phyloP scores from a whole-genome alignment of 2,113 vertebrate species.

The Rhabdornis inornatus region DNA sequence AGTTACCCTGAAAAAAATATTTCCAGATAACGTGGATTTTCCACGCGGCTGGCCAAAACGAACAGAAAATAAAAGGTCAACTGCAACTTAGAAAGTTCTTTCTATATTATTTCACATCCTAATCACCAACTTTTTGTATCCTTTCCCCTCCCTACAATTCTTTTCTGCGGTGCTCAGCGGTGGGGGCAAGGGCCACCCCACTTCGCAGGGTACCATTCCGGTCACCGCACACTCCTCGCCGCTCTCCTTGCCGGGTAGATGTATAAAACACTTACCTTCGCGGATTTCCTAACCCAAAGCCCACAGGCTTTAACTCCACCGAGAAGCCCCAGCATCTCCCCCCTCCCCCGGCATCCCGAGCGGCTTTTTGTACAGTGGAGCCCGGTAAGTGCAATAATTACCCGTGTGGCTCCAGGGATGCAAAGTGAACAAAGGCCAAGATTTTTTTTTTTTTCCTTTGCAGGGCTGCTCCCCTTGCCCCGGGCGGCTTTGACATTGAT shows the following conservation, averaged over 20 bases:
- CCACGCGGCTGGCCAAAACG: slow-evolving; percentile 1
- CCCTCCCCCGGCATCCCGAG: neutral
- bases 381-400: slow-evolving; percentile 68
- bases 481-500: slow-evolving; percentile 98
- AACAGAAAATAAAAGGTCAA: slow-evolving; percentile 20
- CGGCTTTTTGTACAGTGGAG: neutral
- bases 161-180: neutral
- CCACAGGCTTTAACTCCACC: neutral
- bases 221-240: neutral
- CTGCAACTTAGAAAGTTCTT: neutral
- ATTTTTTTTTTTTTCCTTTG: neutral
- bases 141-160: neutral
- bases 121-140: neutral
- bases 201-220: neutral
- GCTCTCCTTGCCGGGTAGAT: neutral
- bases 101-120: neutral
- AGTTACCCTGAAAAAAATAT: neutral
- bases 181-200: neutral
- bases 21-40: slow-evolving; percentile 40
- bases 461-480: slow-evolving; percentile 58
- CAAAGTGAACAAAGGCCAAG: slow-evolving; percentile 81
- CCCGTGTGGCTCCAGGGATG: slow-evolving; percentile 72
- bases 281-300: slow-evolving; percentile 20
- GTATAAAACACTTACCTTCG: slow-evolving; percentile 70
- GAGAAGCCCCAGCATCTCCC: neutral